These are phyloP conservation scores for Garrulus glandarius DNA, from an alignment of 2,797 vertebrate species.

Conservation along the genomic window DNA sequence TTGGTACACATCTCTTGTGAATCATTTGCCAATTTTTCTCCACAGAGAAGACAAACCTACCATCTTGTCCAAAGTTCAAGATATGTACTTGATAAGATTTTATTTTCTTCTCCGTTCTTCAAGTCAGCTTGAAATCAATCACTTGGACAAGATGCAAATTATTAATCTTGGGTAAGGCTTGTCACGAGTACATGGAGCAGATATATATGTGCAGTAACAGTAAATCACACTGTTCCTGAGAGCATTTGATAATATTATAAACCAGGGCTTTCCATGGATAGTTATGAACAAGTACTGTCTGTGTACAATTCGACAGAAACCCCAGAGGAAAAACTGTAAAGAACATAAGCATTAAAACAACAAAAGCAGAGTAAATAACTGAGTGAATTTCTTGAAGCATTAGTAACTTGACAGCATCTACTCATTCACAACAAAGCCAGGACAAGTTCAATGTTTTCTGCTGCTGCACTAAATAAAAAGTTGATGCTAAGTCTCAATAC, in stretches of 20 bases:
- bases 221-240: not conserved
- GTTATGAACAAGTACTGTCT: not conserved
- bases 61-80: not conserved
- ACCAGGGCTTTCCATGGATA: not conserved
- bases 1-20: not conserved
- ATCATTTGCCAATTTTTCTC: not conserved
- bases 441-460: conserved; percentile 17
- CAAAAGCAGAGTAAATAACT: conserved; percentile 36
- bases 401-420: conserved; percentile 42
- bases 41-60: conserved; percentile 8
- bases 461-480: conserved; percentile 32
- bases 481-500: not conserved
- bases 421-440: conserved; percentile 27
- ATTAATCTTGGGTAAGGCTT: not conserved
- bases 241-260: not conserved
- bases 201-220: not conserved
- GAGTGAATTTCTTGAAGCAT: conserved; percentile 27
- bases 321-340: not conserved
- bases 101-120: conserved; percentile 6
- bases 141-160: conserved; percentile 29
- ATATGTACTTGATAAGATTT: not conserved
- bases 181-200: not conserved
- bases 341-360: conserved; percentile 1
- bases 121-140: conserved; percentile 6
- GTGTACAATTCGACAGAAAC: not conserved